Base-by-base conservation (phyloP, 1,140 invertebrate species). In the Drosophila watanabei region DNA sequence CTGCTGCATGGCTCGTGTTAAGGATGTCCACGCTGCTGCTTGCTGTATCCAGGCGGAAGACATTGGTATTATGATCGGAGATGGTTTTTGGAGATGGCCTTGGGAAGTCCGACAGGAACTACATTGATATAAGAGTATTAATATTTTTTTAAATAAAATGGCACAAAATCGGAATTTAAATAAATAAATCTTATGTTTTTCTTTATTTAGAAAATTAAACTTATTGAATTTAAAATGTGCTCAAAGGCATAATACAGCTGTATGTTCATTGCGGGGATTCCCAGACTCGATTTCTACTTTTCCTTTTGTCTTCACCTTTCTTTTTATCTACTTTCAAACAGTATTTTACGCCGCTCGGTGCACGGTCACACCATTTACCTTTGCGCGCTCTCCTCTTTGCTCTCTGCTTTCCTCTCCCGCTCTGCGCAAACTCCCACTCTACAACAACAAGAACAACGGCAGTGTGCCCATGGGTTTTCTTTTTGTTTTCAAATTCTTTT, bases 401-500 rank as follows among this genome's bases (percentile, higher is more conserved):
- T 41, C 64, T 70, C 45, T 45, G 28, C 45, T 51, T 72, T 58
- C 35, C 35, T 71, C 52, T 66, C 45, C 11, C 41, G 28, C 30
- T 54, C 65, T 71, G 52, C 65, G 65, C 64, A 70, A 72, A 72
- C 51, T 57, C 64, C 69, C 69, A 70, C 64, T 45, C 49, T n/a
- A 30, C 65, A 70, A 30, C 49, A 71, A 64, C 65, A 69, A 63
- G 43, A 48, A 4, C 51, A 52, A 4, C 51, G 33, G 28, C 65
- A 33, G 61, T 43, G 46, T 52, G 66, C 66, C 66, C 66, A 52
- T 65, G 61, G 28, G 13, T 70, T 68, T 70, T 54, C 68, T 54
- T 70, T 54, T 46, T 68, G 39, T 70, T 70, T 70, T 68, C 62
- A 39, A 70, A 33, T 59, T 72, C 69, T 20, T 72, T 30, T 75